Base-by-base conservation (phyloP, 2,888 invertebrate species). In the Tetheella fluctuosa region DNA sequence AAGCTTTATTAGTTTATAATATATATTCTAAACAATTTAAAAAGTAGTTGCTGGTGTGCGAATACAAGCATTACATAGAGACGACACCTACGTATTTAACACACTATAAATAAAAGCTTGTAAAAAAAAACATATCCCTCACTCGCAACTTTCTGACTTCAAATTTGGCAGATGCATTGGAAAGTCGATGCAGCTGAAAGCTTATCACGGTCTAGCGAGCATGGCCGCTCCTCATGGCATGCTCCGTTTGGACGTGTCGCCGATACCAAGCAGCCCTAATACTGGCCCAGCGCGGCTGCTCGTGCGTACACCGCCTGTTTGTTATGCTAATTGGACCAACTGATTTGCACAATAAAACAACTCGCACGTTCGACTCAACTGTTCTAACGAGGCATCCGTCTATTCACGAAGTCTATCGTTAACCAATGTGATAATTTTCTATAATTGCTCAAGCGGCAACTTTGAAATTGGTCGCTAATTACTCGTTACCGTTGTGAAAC, bases 341-440 rank as follows among this genome's bases (percentile, higher is more conserved):
- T 86, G 85, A 90, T 89, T 90, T 89, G 85, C 89, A 89, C 90
- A 88, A 88, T 89, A 90, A 90, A 90, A 90, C 85, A 78, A 77
- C 78, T 77, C 73, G 67, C 75, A 76, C 75, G 74, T 74, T 70
- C 73, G 73, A 75, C 76, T 76, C 78, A 71, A 71, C 70, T 74
- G 74, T 76, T 77, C 83, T 85, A 89, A 88, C 85, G 84, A 88
- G 79, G 48, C 48, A 48, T 48, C 70, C 73, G 71, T 77, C 70
- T 64, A 62, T 48, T 53, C 55, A 62, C 52, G 42, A 52, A 57
- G 56, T 64, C 70, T 59, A 59, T 64, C 70, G 62, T 64, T 71
- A 69, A 64, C 28, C 34, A 69, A 76, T 73, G 71, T 72, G 81
- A 74, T 84, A 84, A 86, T 80, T 69, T 58, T 63, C 61, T 55